Conservation (phyloP, 2,888 invertebrate genomes). For the Rhaphigaster nebulosa region DNA sequence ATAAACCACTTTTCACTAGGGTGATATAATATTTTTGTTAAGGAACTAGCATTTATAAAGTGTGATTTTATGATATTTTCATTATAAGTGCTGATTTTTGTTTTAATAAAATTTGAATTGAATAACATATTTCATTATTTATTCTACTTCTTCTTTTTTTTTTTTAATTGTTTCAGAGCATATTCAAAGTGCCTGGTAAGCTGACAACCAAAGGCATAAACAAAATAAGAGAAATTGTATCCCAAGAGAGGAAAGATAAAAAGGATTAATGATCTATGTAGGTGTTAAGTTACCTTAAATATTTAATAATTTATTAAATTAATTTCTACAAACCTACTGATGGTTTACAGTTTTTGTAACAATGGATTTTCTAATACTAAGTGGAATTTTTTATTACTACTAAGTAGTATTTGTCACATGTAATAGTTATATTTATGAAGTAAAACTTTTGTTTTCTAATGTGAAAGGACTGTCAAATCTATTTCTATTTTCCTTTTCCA, state of each 20-base stretch:
- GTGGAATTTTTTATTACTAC: conserved; percentile 15
- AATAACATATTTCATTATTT: too few relatives aligned
- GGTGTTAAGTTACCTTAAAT: neutral
- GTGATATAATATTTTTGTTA: too few relatives aligned
- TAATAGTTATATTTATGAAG: neutral
- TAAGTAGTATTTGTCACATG: neutral
- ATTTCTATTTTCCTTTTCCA: neutral
- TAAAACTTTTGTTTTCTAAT: conserved; percentile 7
- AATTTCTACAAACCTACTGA: neutral
- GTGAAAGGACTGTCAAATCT: neutral
- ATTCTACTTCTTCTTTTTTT: neutral
- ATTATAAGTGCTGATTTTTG: too few relatives aligned
- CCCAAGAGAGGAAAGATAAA: conserved; percentile 52
- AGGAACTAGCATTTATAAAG: too few relatives aligned
- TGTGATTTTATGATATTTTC: too few relatives aligned
- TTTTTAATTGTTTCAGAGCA: conserved; percentile 73
- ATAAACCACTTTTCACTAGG: too few relatives aligned
- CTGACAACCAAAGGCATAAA: conserved; percentile 69
- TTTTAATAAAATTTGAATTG: too few relatives aligned
- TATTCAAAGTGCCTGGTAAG: conserved; percentile 86
- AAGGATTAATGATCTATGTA: neutral
- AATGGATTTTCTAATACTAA: neutral
- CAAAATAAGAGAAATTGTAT: conserved; percentile 60
- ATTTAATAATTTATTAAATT: neutral
- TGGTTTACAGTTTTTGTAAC: neutral